Evolutionary conservation across 2,888 invertebrate species (phyloP), one percentile per base, ranked within the genome.

Genomic region (Leptinotarsa haldemani): DNA sequence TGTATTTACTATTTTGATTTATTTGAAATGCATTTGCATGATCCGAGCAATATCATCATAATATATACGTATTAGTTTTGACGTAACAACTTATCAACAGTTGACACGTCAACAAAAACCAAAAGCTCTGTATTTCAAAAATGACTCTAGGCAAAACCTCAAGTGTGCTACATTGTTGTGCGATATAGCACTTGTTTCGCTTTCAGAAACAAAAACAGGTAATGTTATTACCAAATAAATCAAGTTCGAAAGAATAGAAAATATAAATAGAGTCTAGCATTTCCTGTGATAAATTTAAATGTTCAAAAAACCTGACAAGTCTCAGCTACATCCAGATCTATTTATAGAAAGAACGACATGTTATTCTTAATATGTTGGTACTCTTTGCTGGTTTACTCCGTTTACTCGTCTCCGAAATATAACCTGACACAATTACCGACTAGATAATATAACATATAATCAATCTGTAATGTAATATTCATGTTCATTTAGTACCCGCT

Each of bases 231-330:
- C 52, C 18, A 52, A 52, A 18, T 52, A 18, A 12, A 52, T 18
- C 18, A 52, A 50, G 9, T 52, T 40, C 40, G 40, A 40, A 40
- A 52, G n/a, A 7, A 52, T 12, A 52, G 52, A 3, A 52, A 18
- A 3, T 18, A 52, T 18, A 52, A 52, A 52, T n/a, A 52, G 18
- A 52, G 56, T 56, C 15, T 56, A 12, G 20, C 13, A 18, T 22
- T 56, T 56, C 56, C 56, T 56, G 56, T 25, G 56, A 56, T 56
- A 56, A 22, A 22, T 56, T 22, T 56, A 56, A 56, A 56, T 22
- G 9, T 22, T 25, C 22, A 22, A 56, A 20, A 20, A 56, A 56
- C 56, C 56, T 56, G 56, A 56, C 56, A 56, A 22, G 15, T 22
- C 56, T 56, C 56, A 56, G 18, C 56, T 22, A 13, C 22, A 50